Evolutionary conservation across 2,113 vertebrate genomes (phyloP).

Genomic region (Carettochelys insculpta): DNA sequence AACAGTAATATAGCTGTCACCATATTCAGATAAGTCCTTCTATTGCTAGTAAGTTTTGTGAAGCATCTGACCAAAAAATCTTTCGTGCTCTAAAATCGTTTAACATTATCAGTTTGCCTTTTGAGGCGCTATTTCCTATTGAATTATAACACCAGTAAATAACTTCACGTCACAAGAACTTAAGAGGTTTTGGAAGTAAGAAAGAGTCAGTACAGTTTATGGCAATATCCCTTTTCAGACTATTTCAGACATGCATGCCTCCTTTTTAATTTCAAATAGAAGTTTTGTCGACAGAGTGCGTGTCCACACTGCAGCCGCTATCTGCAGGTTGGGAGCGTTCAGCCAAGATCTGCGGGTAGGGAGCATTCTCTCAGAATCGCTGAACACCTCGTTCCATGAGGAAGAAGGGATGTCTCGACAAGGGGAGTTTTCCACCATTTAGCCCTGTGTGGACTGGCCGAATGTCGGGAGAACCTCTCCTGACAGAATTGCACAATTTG

Average conservation of each 20-base stretch:
- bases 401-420: too few relatives aligned
- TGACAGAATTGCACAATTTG: too few relatives aligned
- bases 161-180: background rate
- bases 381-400: too few relatives aligned
- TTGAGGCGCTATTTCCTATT: background rate
- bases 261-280: conserved; percentile 36
- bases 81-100: background rate
- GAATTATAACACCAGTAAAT: background rate
- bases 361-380: too few relatives aligned
- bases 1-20: background rate
- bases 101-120: background rate
- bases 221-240: conserved; percentile 16
- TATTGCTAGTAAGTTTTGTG: background rate
- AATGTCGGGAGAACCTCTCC: too few relatives aligned
- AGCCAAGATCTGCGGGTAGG: too few relatives aligned
- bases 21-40: background rate
- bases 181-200: conserved; percentile 26
- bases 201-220: background rate
- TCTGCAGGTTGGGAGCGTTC: too few relatives aligned
- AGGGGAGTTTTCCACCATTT: too few relatives aligned
- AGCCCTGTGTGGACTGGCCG: too few relatives aligned
- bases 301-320: too few relatives aligned
- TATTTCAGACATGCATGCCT: conserved; percentile 49
- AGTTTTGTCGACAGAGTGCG: too few relatives aligned
- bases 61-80: background rate